A percentile compares a stretch with the other conserved stretches of the same genome.
These are phyloP conservation scores for Galeruca laticollis DNA, from an alignment of 2,888 invertebrate genomes.

Conservation along the genomic window DNA sequence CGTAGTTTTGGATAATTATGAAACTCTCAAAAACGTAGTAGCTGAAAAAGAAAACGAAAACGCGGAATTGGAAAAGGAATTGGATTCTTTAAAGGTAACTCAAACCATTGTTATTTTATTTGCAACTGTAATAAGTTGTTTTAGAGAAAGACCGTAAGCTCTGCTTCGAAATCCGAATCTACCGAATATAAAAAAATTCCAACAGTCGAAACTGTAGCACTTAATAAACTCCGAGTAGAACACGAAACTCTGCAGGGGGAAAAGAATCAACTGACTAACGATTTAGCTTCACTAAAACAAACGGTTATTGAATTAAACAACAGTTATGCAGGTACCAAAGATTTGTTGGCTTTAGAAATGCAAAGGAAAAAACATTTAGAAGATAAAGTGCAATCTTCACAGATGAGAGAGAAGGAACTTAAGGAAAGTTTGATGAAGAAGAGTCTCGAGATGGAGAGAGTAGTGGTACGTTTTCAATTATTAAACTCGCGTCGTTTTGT, in stretches of 20 bases:
- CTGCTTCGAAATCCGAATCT: conserved; percentile 50
- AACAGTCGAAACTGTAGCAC: conserved; percentile 52
- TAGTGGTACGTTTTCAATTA: conserved; percentile 53
- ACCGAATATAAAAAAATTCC: conserved; percentile 62
- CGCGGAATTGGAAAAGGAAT: conserved; percentile 58
- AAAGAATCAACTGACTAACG: conserved; percentile 49
- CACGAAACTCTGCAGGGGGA: conserved; percentile 50
- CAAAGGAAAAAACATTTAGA: conserved; percentile 53
- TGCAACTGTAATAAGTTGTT: not conserved
- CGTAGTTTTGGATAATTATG: conserved; percentile 74
- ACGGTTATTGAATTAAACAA: conserved; percentile 54
- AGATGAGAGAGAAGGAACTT: conserved; percentile 49
- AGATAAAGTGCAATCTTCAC: conserved; percentile 51
- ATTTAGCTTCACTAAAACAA: conserved; percentile 54
- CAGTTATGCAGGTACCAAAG: conserved; percentile 56
- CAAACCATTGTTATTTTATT: conserved; percentile 35
- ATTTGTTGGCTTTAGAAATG: conserved; percentile 55
- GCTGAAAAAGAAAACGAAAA: conserved; percentile 69
- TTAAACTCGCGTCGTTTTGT: not conserved
- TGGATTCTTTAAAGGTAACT: conserved; percentile 51
- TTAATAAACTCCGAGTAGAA: conserved; percentile 53
- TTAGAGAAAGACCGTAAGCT: conserved; percentile 12
- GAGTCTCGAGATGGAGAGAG: conserved; percentile 54
- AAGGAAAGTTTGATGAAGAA: conserved; percentile 51
- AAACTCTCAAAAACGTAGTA: conserved; percentile 73